phyloP scores from a whole-genome alignment of 1,140 invertebrate species.

The Calosoma granatense region DNA sequence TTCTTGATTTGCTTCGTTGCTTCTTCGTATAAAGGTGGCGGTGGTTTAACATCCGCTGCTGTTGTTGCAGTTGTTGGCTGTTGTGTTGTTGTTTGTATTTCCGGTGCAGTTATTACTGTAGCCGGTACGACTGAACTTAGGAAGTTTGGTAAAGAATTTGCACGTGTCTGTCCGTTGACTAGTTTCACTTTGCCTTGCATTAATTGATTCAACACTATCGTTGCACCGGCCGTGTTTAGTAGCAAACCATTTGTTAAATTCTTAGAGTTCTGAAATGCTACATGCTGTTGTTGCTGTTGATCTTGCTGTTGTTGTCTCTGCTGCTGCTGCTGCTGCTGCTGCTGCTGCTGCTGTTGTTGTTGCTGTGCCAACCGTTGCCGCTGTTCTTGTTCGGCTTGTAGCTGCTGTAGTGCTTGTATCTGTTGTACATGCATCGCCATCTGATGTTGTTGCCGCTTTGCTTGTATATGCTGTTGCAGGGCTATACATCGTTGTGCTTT shows the following conservation, averaged over 20 bases:
- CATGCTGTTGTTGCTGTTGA: slow-evolving; percentile 32
- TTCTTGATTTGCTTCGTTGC: slow-evolving; percentile 52
- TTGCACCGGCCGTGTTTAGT: slow-evolving; percentile 26
- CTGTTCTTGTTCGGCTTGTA: slow-evolving; percentile 34
- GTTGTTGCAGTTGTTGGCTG: slow-evolving; percentile 29
- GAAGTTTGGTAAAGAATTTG: slow-evolving; percentile 42
- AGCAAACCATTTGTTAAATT: slow-evolving; percentile 24
- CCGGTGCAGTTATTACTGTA: slow-evolving; percentile 22
- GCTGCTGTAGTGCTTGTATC: slow-evolving; percentile 43
- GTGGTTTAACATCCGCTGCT: slow-evolving; percentile 38
- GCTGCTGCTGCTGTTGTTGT: slow-evolving; percentile 19
- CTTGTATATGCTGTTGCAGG: slow-evolving; percentile 37
- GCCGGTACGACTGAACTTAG: slow-evolving; percentile 34
- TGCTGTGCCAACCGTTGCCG: slow-evolving; percentile 25
- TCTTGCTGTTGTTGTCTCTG: slow-evolving; percentile 29
- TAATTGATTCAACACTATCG: slow-evolving; percentile 34
- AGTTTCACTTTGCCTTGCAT: slow-evolving; percentile 30
- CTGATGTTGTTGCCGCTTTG: slow-evolving; percentile 56
- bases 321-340: slow-evolving; percentile 23
- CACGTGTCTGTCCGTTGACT: slow-evolving; percentile 30
- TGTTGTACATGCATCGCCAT: slow-evolving; percentile 44
- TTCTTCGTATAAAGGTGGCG: slow-evolving; percentile 58
- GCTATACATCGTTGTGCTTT: slow-evolving; percentile 24
- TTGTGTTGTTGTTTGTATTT: slow-evolving; percentile 23
- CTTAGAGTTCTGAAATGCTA: slow-evolving; percentile 32